phyloP scores from a whole-genome alignment of 2,113 vertebrate species.

The Hipposideros armiger region DNA sequence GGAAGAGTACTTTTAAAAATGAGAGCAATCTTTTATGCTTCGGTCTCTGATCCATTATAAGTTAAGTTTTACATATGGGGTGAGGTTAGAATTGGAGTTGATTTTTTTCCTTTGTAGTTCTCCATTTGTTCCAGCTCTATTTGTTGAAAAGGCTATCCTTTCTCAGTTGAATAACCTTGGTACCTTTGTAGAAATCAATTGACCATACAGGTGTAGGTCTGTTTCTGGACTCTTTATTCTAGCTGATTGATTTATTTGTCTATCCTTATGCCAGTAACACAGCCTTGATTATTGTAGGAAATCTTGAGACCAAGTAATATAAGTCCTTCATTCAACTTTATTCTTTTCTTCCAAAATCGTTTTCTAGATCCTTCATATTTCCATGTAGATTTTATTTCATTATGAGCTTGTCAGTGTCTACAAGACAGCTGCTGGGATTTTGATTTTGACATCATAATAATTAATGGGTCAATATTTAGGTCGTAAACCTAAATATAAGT shows the following conservation, averaged over 20 bases:
- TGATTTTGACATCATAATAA: neutral
- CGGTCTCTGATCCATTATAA: neutral
- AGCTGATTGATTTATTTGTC: neutral
- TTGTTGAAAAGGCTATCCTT: constrained; percentile 8
- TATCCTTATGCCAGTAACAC: neutral
- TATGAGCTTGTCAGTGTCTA: neutral
- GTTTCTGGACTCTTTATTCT: neutral
- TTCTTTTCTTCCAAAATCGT: constrained; percentile 28
- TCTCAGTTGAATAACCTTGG: neutral
- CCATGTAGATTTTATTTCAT: neutral
- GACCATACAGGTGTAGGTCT: neutral
- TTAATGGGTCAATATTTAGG: neutral
- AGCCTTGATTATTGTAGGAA: neutral
- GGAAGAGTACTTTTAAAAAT: neutral
- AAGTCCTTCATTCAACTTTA: neutral
- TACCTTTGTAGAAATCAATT: neutral
- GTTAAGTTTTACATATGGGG: neutral
- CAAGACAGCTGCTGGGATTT: constrained; percentile 25
- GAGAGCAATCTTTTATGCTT: neutral
- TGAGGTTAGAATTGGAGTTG: neutral
- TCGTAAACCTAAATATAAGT: neutral
- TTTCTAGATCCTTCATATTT: constrained; percentile 14
- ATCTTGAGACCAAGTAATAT: constrained; percentile 15
- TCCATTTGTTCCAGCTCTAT: neutral
- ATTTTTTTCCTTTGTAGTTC: neutral